These are phyloP conservation scores for Palloptera scutellata DNA, from an alignment of 2,888 invertebrate species.

Conservation along the genomic window DNA sequence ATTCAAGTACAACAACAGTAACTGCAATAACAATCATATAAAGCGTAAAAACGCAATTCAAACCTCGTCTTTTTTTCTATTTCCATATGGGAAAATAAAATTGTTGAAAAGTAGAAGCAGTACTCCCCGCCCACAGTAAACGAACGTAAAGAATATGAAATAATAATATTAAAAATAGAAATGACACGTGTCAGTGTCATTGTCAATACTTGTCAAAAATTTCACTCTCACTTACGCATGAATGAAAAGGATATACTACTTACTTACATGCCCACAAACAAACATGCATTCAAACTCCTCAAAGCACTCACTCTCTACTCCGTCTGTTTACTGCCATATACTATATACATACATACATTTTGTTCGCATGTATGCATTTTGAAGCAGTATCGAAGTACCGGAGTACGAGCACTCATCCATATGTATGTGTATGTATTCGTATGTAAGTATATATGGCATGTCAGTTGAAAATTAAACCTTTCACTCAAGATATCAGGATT, in stretches of 20 bases:
- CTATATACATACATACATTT: constrained; percentile 31
- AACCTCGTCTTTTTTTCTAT: not conserved
- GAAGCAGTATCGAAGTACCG: not conserved
- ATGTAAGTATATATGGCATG: constrained; percentile 34
- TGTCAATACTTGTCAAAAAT: constrained; percentile 43
- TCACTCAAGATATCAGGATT: constrained; percentile 43
- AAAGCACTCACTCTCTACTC: constrained; percentile 22
- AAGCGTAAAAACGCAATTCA: not conserved
- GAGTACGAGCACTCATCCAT: not conserved
- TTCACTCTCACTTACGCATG: constrained; percentile 22
- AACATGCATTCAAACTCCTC: constrained; percentile 46
- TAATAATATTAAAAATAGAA: constrained; percentile 27
- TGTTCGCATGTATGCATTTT: constrained; percentile 20
- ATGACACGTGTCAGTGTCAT: constrained; percentile 53
- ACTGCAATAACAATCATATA: not conserved
- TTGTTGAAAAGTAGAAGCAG: no score
- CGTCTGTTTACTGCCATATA: constrained; percentile 41
- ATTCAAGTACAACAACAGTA: not conserved
- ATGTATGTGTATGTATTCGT: not conserved
- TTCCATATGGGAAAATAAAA: not conserved
- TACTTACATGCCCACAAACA: constrained; percentile 44
- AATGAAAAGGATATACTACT: constrained; percentile 37
- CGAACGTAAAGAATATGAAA: not conserved
- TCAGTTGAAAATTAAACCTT: constrained; percentile 51
- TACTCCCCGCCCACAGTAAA: no score